Base-by-base conservation (phyloP, 2,888 invertebrate species). In the Caenorhabditis becei region DNA sequence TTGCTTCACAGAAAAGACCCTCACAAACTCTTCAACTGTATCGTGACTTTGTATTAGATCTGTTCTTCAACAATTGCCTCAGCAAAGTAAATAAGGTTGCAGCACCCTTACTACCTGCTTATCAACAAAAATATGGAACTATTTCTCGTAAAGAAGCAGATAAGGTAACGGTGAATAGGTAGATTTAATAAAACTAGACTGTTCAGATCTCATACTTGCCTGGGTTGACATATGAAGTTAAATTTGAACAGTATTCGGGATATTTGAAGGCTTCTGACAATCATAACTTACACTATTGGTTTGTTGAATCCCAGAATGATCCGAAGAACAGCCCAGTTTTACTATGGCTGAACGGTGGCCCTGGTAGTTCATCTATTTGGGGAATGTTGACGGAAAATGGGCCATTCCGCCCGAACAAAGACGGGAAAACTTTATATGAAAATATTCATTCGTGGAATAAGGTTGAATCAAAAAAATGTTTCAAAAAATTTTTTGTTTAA, bases 381-480 rank as follows among this genome's bases (percentile, higher is more conserved):
- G 92, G 92, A 20, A 86, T 92, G 24, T 86, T 92, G 8, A 89
- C 91, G 10, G 92, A 92, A 80, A 89, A 92, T 84, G 92, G 92
- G 16, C 92, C 92, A 18, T 92, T 91, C 77, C 81, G 82, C 14
- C 82, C 88, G 8, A 86, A 87, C 47, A 28, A 44, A 16, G 87
- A 88, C 72, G 87, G 86, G 16, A 28, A 71, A 24, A 86, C 88
- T 4, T 63, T 89, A 5, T 84, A 77, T 26, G 77, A 83, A 44
- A 90, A 90, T 66, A 78, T 82, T 23, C 83, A 87, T 62, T 83
- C 85, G 7, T 90, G 90, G 90, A 90, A 90, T 70, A 87, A 83
- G 71, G 83, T 28, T n/a, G n/a, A n/a, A n/a, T 8, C 35, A 11
- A 18, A 63, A 44, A 24, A 26, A 56, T 62, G 14, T 20, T 28